Percentiles rank a stretch among this genome's conserved stretches.
These are phyloP conservation scores for Glyphotaelius pellucidus DNA, from an alignment of 2,888 invertebrate species.

Conservation along the genomic window DNA sequence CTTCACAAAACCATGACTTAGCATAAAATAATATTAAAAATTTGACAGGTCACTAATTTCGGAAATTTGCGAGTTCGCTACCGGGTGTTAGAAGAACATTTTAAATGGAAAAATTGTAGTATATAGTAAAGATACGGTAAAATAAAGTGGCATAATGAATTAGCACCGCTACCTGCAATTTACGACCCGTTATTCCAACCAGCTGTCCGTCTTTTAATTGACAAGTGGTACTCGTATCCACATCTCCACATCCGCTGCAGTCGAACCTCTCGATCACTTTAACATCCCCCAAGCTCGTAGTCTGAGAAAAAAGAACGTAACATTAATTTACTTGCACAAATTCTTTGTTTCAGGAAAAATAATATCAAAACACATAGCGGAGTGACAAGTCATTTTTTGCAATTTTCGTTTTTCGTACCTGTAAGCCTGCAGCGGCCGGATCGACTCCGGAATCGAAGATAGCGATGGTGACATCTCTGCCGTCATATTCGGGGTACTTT, in stretches of 20 bases:
- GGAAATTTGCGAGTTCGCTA: background rate
- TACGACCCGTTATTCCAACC: constrained; percentile 91
- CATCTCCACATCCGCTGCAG: constrained; percentile 98
- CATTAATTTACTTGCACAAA: background rate
- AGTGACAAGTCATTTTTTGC: constrained; percentile 73
- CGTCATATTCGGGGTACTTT: constrained; percentile 95
- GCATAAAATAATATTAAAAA: background rate
- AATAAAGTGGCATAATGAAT: background rate
- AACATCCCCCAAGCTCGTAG: constrained; percentile 90
- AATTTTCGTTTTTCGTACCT: constrained; percentile 79
- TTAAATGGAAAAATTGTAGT: background rate
- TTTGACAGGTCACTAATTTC: background rate
- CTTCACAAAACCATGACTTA: background rate
- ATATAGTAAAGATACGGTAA: background rate
- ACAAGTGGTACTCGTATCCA: constrained; percentile 86
- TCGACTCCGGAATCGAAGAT: constrained; percentile 99
- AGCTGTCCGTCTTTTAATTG: constrained; percentile 83
- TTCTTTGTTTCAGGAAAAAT: background rate
- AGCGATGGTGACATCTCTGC: constrained; percentile 93
- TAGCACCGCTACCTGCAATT: constrained; percentile 83
- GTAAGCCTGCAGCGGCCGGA: constrained; percentile 95
- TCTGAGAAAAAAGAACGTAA: constrained; percentile 75
- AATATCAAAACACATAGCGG: constrained; percentile 57
- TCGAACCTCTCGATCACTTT: constrained; percentile 97
- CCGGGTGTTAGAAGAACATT: background rate